phyloP scores from a whole-genome alignment of 2,888 invertebrate genomes.

The Agrochola litura region DNA sequence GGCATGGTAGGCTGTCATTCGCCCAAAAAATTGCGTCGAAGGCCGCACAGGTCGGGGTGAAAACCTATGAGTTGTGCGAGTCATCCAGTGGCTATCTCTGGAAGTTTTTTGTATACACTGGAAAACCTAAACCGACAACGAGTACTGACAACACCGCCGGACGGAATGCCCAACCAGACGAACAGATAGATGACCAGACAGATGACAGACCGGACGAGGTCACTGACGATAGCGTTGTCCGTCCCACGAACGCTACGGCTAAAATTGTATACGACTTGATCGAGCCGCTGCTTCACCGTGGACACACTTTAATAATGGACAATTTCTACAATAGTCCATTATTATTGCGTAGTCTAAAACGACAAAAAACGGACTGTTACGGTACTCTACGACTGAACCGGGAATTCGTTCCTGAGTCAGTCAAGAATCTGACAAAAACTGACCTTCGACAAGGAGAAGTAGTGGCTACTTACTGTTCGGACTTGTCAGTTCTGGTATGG shows the following conservation, averaged over 20 bases:
- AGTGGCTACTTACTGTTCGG: conserved; percentile 12
- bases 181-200: not conserved
- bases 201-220: not conserved
- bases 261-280: conserved; percentile 4
- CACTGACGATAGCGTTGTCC: not conserved
- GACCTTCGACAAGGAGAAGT: conserved; percentile 22
- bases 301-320: conserved; percentile 8
- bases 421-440: conserved; percentile 19
- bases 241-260: not conserved
- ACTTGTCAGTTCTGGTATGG: conserved; percentile 1
- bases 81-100: conserved; percentile 6
- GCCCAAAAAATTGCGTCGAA: not conserved
- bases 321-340: conserved; percentile 12
- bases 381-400: conserved; percentile 16
- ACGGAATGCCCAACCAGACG: not conserved
- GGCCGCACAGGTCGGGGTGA: conserved; percentile 5
- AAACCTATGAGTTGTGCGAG: not conserved
- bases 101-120: conserved; percentile 8
- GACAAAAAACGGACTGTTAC: conserved; percentile 8
- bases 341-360: conserved; percentile 7
- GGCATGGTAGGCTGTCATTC: not conserved
- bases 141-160: not conserved
- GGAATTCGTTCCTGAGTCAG: conserved; percentile 7
- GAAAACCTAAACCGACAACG: not conserved
- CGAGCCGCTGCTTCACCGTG: conserved; percentile 3